Evolutionary conservation across 2,888 invertebrate species (phyloP).

Genomic region (Drosophila acutilabella): DNA sequence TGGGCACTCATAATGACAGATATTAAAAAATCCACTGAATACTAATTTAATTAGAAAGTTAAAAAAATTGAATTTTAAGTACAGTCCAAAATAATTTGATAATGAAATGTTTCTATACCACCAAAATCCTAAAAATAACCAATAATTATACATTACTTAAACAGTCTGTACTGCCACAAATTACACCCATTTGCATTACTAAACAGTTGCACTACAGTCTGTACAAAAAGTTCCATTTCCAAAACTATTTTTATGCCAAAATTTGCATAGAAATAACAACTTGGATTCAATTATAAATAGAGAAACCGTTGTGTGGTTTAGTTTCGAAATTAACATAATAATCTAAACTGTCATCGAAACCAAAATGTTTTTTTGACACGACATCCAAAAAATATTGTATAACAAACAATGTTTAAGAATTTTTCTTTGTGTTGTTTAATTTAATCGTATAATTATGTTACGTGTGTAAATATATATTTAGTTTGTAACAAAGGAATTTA

Average conservation of each 20-base stretch:
- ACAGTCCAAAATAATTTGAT: no score
- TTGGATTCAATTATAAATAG: constrained; percentile 2
- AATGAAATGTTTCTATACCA: no score
- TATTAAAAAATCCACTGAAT: no score
- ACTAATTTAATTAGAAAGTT: no score
- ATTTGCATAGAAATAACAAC: constrained; percentile 1
- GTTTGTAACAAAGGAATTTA: background rate
- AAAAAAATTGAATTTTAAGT: no score
- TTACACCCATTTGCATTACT: no score
- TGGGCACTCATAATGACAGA: no score
- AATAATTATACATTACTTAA: no score
- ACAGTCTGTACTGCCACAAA: no score
- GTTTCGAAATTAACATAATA: constrained; percentile 13
- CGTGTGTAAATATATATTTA: background rate
- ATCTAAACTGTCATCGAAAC: constrained; percentile 12
- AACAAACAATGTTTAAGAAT: background rate
- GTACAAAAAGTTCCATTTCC: no score
- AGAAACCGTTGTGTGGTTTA: background rate
- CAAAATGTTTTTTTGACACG: constrained; percentile 2
- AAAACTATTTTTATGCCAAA: background rate
- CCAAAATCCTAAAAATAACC: no score
- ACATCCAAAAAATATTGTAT: background rate
- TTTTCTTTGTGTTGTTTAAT: constrained; percentile 9
- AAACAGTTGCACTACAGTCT: no score
- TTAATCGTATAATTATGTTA: background rate